These are phyloP conservation scores for Epinephelus fuscoguttatus DNA, from an alignment of 2,113 vertebrate genomes.

Conservation along the genomic window DNA sequence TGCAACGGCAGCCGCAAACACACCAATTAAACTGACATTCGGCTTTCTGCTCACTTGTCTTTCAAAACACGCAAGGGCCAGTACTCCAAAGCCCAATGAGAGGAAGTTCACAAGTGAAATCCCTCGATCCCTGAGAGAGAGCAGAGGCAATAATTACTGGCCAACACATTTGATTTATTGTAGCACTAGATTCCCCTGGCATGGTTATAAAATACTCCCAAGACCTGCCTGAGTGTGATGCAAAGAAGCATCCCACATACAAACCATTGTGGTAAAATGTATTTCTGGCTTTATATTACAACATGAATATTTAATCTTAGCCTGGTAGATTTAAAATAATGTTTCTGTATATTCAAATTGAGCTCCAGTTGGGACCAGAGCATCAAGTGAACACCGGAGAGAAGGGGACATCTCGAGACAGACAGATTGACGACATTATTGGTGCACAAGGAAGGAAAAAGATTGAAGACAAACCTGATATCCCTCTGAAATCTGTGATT, in stretches of 20 bases:
- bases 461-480: conserved; percentile 65
- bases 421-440: conserved; percentile 52
- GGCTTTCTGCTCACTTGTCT: conserved; percentile 74
- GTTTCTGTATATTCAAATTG: conserved; percentile 20
- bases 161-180: conserved; percentile 70
- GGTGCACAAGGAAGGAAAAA: conserved; percentile 37
- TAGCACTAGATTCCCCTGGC: conserved; percentile 36
- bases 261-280: neutral
- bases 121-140: conserved; percentile 64
- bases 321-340: neutral
- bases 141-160: conserved; percentile 72
- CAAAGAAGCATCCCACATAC: conserved; percentile 40
- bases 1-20: conserved; percentile 60
- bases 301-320: conserved; percentile 32
- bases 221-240: conserved; percentile 43
- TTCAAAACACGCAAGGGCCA: conserved; percentile 65
- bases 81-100: conserved; percentile 37
- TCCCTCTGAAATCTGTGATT: conserved; percentile 60
- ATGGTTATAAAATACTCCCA: conserved; percentile 61
- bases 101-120: conserved; percentile 68
- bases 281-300: conserved; percentile 30
- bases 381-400: neutral
- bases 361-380: neutral
- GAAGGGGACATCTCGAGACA: conserved; percentile 21
- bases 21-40: conserved; percentile 78